A percentile compares a stretch with the other conserved stretches of the same genome.
Evolutionary conservation across 2,888 invertebrate species (phyloP).

Genomic region (Drosophila mimica): DNA sequence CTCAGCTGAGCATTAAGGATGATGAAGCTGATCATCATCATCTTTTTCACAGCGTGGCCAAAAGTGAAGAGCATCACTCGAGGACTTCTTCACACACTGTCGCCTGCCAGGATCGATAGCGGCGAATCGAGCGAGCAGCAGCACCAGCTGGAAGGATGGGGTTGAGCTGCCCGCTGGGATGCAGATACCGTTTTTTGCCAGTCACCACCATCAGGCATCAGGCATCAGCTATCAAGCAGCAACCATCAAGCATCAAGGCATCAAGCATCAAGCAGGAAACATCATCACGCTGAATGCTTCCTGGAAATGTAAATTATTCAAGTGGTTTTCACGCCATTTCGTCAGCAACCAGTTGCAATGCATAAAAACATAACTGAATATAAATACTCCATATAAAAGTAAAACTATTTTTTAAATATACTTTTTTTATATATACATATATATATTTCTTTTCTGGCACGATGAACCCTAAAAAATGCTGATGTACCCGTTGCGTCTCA

Average conservation of each 20-base stretch:
- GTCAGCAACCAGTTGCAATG: constrained; percentile 21
- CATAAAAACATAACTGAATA: background rate
- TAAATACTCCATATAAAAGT: background rate
- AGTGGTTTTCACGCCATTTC: constrained; percentile 76
- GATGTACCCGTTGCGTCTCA: constrained; percentile 57
- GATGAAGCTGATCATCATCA: constrained; percentile 9
- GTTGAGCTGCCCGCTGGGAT: constrained; percentile 45
- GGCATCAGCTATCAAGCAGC: background rate
- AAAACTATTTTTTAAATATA: constrained; percentile 37
- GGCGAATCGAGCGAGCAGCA: constrained; percentile 13
- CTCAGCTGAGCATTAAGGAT: background rate
- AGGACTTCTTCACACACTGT: constrained; percentile 72
- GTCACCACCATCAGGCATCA: constrained; percentile 49
- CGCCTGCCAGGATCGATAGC: constrained; percentile 73
- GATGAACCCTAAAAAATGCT: constrained; percentile 28
- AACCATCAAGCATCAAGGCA: background rate
- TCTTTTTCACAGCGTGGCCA: constrained; percentile 54
- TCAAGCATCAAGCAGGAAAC: constrained; percentile 5
- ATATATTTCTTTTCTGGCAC: constrained; percentile 1
- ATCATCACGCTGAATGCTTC: constrained; percentile 22
- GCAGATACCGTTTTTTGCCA: constrained; percentile 40
- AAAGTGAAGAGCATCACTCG: constrained; percentile 48
- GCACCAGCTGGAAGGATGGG: constrained; percentile 45
- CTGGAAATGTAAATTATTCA: constrained; percentile 77
- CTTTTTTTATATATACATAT: background rate